phyloP scores from a whole-genome alignment of 2,797 vertebrate species.

The Oryzias dopingdopingensis region DNA sequence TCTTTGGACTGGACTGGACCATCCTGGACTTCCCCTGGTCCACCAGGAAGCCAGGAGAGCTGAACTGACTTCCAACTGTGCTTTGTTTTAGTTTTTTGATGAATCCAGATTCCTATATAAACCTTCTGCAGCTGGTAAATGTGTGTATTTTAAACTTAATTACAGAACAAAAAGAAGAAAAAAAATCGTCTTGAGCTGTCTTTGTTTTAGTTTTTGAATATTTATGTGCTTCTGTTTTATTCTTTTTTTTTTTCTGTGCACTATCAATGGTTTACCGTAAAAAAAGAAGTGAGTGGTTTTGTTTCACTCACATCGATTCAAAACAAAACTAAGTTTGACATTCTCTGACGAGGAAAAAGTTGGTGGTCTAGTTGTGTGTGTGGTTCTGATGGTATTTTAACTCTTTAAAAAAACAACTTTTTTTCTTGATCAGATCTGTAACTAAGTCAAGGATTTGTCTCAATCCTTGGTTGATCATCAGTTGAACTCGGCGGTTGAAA shows the following conservation, averaged over 20 bases:
- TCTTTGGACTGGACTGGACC: constrained; percentile 34
- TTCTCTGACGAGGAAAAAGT: constrained; percentile 49
- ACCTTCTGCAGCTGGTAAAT: constrained; percentile 61
- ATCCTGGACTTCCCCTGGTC: constrained; percentile 43
- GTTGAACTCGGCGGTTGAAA: constrained; percentile 12
- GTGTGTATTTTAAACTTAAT: constrained; percentile 68
- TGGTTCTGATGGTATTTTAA: constrained; percentile 63
- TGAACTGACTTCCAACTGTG: constrained; percentile 70
- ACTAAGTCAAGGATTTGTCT: constrained; percentile 40
- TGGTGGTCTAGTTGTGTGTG: constrained; percentile 57
- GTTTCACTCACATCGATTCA: constrained; percentile 58
- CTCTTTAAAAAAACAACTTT: constrained; percentile 42
- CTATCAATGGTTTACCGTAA: constrained; percentile 67
- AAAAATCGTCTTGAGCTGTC: constrained; percentile 59
- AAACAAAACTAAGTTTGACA: constrained; percentile 40
- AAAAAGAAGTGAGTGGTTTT: constrained; percentile 54
- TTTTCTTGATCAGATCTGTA: constrained; percentile 40
- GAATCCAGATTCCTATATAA: constrained; percentile 63
- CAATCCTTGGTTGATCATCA: constrained; percentile 48
- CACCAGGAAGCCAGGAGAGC: constrained; percentile 52
- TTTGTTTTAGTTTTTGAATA: constrained; percentile 65
- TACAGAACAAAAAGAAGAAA: constrained; percentile 44
- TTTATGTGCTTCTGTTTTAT: constrained; percentile 66
- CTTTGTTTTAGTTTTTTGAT: constrained; percentile 46
- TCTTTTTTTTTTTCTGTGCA: constrained; percentile 63